A percentile compares a stretch with the other conserved stretches of the same genome.
Evolutionary conservation across 2,113 vertebrate species (phyloP).

Genomic region (Sinocyclocheilus grahami): DNA sequence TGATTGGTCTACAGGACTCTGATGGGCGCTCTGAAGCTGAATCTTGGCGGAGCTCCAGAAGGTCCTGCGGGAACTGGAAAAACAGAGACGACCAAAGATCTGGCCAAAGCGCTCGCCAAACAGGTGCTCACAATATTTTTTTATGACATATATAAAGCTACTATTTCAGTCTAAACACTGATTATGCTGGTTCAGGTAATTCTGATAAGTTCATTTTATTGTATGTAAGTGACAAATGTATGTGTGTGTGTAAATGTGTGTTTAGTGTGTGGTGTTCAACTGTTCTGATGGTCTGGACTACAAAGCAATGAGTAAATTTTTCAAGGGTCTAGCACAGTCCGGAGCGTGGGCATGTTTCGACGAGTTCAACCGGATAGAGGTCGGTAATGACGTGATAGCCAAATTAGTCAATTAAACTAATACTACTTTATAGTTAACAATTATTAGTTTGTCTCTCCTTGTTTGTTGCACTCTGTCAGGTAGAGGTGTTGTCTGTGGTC

Average conservation of each 20-base stretch:
- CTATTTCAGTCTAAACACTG: not conserved
- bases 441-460: not conserved
- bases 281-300: constrained; percentile 94
- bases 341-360: constrained; percentile 97
- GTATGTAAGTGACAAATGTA: not conserved
- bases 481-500: constrained; percentile 93
- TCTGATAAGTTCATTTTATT: not conserved
- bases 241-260: constrained; percentile 34
- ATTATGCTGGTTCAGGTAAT: not conserved
- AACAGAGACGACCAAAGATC: constrained; percentile 95
- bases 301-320: constrained; percentile 97
- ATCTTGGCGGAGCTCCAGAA: constrained; percentile 92
- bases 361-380: constrained; percentile 95
- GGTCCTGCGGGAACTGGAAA: constrained; percentile 96
- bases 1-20: constrained; percentile 78
- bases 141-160: not conserved
- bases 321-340: constrained; percentile 91
- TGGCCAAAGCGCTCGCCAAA: constrained; percentile 93
- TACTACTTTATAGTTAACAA: not conserved
- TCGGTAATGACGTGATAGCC: constrained; percentile 61
- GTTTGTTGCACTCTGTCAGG: constrained; percentile 68
- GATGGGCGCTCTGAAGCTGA: constrained; percentile 92
- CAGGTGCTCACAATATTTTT: constrained; percentile 75
- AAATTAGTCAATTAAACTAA: not conserved
- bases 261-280: constrained; percentile 93